A percentile compares a stretch with the other conserved stretches of the same genome.
phyloP scores from a whole-genome alignment of 1,140 invertebrate genomes.

The Apocrypta bakeri region DNA sequence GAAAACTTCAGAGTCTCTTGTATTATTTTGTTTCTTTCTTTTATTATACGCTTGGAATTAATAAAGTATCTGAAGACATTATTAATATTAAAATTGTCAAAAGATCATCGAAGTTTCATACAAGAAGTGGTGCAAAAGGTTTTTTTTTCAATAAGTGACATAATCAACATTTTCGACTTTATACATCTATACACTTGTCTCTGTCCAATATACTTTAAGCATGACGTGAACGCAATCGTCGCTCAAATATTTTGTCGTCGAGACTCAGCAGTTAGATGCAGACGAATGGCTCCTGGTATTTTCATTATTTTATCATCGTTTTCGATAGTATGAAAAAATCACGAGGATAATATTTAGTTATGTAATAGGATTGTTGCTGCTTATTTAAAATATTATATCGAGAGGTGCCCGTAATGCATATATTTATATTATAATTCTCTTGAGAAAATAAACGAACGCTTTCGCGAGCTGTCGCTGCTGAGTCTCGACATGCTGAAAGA shows the following conservation, averaged over 20 bases:
- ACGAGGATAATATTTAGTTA: no score
- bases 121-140: slow-evolving; percentile 54
- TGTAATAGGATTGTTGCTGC: not conserved
- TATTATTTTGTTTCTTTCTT: not conserved
- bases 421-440: no score
- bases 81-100: slow-evolving; percentile 49
- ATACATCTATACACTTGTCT: slow-evolving; percentile 55
- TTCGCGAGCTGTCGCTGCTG: slow-evolving; percentile 22
- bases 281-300: not conserved
- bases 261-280: slow-evolving; percentile 28
- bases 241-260: slow-evolving; percentile 22
- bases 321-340: not conserved
- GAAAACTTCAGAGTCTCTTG: slow-evolving; percentile 43
- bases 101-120: slow-evolving; percentile 51
- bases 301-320: not conserved
- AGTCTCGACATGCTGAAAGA: slow-evolving; percentile 32
- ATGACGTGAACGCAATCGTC: not conserved
- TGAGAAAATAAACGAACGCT: not conserved
- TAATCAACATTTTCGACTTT: slow-evolving; percentile 52
- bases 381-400: not conserved
- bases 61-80: slow-evolving; percentile 51
- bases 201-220: slow-evolving; percentile 31
- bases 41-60: slow-evolving; percentile 36
- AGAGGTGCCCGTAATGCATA: not conserved
- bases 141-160: slow-evolving; percentile 49